Percentiles rank a stretch among this genome's conserved stretches.
These are phyloP conservation scores for Drosophila macrospina DNA, from an alignment of 2,888 invertebrate species.

Conservation along the genomic window DNA sequence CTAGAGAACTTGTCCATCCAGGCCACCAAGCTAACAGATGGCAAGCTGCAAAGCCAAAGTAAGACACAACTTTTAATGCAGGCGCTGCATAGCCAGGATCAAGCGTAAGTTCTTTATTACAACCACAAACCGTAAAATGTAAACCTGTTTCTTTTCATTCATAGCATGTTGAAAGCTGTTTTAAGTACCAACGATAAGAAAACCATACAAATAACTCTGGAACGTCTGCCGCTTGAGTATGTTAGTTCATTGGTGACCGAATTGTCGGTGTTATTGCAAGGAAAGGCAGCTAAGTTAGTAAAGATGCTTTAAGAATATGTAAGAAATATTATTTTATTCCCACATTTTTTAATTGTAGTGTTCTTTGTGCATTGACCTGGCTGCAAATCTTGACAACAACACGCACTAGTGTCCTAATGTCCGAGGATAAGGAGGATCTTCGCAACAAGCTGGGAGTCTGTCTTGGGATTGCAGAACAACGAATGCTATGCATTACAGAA, in stretches of 20 bases:
- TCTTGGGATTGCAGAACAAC: conserved; percentile 85
- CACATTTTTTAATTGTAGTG: conserved; percentile 59
- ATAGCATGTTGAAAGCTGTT: conserved; percentile 90
- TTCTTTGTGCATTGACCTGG: conserved; percentile 83
- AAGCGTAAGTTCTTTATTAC: conserved; percentile 84
- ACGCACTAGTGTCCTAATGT: conserved; percentile 85
- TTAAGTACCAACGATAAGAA: conserved; percentile 88
- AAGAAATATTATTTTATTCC: neutral
- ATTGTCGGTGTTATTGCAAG: conserved; percentile 89
- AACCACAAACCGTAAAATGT: too few relatives aligned
- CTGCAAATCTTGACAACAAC: conserved; percentile 79
- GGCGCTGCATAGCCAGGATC: conserved; percentile 94
- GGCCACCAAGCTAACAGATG: conserved; percentile 78
- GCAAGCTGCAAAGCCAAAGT: conserved; percentile 88
- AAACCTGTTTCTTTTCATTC: neutral
- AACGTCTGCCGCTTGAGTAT: conserved; percentile 91
- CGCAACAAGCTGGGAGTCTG: conserved; percentile 83
- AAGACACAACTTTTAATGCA: conserved; percentile 93
- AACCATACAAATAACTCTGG: conserved; percentile 91
- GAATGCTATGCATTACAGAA: conserved; percentile 82
- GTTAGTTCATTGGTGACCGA: conserved; percentile 91
- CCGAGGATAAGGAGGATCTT: conserved; percentile 82
- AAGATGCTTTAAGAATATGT: neutral
- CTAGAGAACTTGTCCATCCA: conserved; percentile 91
- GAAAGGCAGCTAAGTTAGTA: conserved; percentile 89